Evolutionary conservation across 2,888 invertebrate species (phyloP).

Genomic region (Platerodrilus igneus): DNA sequence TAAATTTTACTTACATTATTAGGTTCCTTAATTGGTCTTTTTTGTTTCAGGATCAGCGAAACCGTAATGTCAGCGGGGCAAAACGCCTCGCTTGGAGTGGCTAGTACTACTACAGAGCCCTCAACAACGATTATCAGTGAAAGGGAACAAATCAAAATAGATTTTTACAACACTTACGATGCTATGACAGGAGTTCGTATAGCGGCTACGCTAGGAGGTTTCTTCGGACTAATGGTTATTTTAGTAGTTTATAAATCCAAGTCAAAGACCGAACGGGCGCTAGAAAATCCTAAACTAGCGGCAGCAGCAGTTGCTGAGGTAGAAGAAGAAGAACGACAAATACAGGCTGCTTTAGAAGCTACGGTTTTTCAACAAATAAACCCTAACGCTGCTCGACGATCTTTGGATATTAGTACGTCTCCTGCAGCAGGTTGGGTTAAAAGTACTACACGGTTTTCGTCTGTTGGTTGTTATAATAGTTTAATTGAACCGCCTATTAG

Average conservation of each 20-base stretch:
- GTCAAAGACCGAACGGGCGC: conserved; percentile 68
- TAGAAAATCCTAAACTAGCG: conserved; percentile 75
- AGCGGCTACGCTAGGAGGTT: conserved; percentile 85
- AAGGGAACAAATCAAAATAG: conserved; percentile 64
- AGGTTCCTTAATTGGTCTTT: not conserved
- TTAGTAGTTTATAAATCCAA: conserved; percentile 88
- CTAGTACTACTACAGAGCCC: conserved; percentile 30
- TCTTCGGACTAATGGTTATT: conserved; percentile 87
- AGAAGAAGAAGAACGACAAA: conserved; percentile 69
- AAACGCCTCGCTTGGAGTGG: conserved; percentile 40
- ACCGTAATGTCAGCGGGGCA: conserved; percentile 42
- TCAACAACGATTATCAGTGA: conserved; percentile 26
- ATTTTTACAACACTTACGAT: conserved; percentile 87
- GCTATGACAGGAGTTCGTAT: conserved; percentile 91
- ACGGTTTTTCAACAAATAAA: conserved; percentile 55
- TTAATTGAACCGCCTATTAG: conserved; percentile 61
- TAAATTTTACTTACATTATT: too few species aligned
- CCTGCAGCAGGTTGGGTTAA: conserved; percentile 46
- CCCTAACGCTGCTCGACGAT: conserved; percentile 47
- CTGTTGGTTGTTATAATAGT: conserved; percentile 67
- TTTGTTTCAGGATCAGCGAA: conserved; percentile 32
- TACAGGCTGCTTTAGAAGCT: conserved; percentile 70
- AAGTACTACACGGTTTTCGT: conserved; percentile 54
- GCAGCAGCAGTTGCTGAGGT: conserved; percentile 69
- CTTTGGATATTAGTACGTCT: conserved; percentile 40